Percentiles rank a stretch among this genome's conserved stretches.
phyloP scores from a whole-genome alignment of 2,113 vertebrate species.

The Falcunculus frontatus region DNA sequence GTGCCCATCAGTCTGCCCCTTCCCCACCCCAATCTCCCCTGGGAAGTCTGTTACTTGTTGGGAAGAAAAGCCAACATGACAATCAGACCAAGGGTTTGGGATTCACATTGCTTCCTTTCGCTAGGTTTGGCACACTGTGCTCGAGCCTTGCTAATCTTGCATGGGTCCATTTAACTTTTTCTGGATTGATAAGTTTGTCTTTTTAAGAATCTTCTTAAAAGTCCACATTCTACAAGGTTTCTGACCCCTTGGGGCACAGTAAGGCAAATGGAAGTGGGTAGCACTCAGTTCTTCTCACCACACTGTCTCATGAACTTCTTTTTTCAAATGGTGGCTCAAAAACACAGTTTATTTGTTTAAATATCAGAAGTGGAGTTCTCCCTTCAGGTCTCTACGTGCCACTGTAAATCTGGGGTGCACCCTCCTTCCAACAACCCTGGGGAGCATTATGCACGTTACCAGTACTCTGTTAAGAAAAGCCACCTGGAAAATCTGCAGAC shows the following conservation, averaged over 20 bases:
- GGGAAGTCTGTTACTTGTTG: background rate
- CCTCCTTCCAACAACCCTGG: background rate
- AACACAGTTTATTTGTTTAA: background rate
- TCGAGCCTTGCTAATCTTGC: background rate
- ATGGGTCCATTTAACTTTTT: background rate
- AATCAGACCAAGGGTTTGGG: background rate
- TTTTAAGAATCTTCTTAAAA: background rate
- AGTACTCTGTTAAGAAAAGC: background rate
- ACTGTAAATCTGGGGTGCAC: background rate
- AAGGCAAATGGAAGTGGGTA: background rate
- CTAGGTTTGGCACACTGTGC: background rate
- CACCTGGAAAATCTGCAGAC: background rate
- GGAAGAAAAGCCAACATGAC: background rate
- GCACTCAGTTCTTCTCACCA: background rate
- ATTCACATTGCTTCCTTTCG: background rate
- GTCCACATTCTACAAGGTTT: background rate
- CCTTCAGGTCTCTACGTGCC: accelerated
- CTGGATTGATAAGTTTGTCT: background rate
- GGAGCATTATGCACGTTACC: background rate
- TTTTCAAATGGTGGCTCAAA: background rate
- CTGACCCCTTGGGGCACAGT: background rate
- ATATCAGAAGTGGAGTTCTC: background rate
- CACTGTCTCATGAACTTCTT: background rate
- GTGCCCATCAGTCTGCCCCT: conserved; percentile 70
- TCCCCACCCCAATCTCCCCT: background rate